Conservation (phyloP, 2,888 invertebrate genomes). For the Drosophila barbarae region DNA sequence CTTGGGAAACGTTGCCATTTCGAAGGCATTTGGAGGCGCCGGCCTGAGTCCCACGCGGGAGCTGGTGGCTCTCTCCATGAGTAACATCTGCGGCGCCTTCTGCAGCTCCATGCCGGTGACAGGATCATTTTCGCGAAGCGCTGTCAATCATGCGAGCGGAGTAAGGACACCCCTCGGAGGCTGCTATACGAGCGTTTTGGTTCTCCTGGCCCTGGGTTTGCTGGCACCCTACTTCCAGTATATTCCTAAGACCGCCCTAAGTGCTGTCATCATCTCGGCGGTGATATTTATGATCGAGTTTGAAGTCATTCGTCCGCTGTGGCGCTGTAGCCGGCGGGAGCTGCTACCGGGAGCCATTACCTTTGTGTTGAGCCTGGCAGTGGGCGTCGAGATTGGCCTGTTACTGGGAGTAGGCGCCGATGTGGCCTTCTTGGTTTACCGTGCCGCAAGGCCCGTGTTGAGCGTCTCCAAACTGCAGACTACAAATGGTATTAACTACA, state of each 20-base stretch:
- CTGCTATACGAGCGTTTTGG: slow-evolving; percentile 89
- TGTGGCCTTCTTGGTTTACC: slow-evolving; percentile 88
- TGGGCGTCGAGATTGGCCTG: slow-evolving; percentile 93
- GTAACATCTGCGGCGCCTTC: slow-evolving; percentile 93
- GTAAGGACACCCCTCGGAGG: slow-evolving; percentile 94
- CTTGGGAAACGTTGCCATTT: slow-evolving; percentile 96
- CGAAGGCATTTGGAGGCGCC: slow-evolving; percentile 93
- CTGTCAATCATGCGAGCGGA: slow-evolving; percentile 97
- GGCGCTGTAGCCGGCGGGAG: slow-evolving; percentile 90
- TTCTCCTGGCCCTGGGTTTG: slow-evolving; percentile 90
- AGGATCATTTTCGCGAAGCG: slow-evolving; percentile 93
- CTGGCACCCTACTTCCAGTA: slow-evolving; percentile 94
- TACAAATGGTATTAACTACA: slow-evolving; percentile 84
- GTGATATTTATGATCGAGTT: slow-evolving; percentile 97
- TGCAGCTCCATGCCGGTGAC: slow-evolving; percentile 95
- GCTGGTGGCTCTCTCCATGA: slow-evolving; percentile 89
- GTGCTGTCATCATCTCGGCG: slow-evolving; percentile 96
- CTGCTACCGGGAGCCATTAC: slow-evolving; percentile 90
- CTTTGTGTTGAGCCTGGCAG: slow-evolving; percentile 88
- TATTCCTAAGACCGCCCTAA: slow-evolving; percentile 93
- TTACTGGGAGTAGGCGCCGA: slow-evolving; percentile 90
- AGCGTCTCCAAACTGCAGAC: slow-evolving; percentile 87
- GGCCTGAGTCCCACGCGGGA: slow-evolving; percentile 95
- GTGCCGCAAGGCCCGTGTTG: slow-evolving; percentile 89
- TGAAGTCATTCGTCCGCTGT: slow-evolving; percentile 91